phyloP scores from a whole-genome alignment of 2,113 vertebrate genomes.

The Aramus guarauna region DNA sequence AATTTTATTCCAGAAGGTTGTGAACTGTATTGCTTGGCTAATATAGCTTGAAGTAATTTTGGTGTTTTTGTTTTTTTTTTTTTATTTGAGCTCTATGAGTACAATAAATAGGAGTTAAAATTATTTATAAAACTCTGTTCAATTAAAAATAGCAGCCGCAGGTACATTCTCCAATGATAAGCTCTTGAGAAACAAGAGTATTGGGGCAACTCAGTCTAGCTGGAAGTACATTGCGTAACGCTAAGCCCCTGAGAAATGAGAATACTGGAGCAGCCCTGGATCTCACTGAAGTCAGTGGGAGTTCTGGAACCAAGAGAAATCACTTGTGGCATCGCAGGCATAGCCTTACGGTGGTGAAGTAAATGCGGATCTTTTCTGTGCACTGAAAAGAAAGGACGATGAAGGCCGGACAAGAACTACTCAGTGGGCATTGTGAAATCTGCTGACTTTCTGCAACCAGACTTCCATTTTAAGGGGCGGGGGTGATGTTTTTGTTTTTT shows the following conservation, averaged over 20 bases:
- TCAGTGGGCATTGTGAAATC: background rate
- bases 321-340: background rate
- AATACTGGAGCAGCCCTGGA: background rate
- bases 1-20: background rate
- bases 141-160: background rate
- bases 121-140: background rate
- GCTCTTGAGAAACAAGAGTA: background rate
- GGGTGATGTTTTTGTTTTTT: background rate
- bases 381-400: background rate
- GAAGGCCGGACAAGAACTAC: background rate
- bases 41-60: background rate
- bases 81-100: background rate
- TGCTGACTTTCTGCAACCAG: background rate
- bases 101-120: background rate
- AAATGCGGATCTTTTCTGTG: background rate
- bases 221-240: background rate
- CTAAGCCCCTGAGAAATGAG: background rate
- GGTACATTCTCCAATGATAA: background rate
- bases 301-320: background rate
- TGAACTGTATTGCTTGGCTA: background rate
- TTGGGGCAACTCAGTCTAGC: background rate
- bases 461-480: background rate
- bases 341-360: background rate
- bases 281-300: background rate
- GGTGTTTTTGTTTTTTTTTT: background rate